Conservation (phyloP, 2,797 vertebrate species). For the Coregonus sp. region DNA sequence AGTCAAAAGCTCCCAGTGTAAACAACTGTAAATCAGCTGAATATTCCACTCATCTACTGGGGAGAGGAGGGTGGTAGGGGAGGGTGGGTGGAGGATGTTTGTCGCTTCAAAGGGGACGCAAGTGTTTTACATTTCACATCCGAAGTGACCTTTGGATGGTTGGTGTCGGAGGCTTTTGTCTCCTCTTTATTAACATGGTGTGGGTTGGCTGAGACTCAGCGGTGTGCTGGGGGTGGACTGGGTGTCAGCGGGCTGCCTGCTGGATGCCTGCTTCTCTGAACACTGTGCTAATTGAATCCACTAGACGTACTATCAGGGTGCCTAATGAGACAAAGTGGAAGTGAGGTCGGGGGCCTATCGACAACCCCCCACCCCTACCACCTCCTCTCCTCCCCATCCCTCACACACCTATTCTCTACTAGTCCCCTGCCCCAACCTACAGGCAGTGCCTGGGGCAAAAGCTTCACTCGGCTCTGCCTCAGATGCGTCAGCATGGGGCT, state of each 20-base stretch:
- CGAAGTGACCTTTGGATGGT: slow-evolving; percentile 25
- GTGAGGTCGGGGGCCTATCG: slow-evolving; percentile 7
- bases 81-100: neutral
- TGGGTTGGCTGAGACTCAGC: neutral
- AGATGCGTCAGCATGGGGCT: slow-evolving; percentile 36
- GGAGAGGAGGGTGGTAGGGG: too few relatives aligned
- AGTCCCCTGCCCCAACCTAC: slow-evolving; percentile 26
- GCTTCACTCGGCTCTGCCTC: slow-evolving; percentile 56
- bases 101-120: slow-evolving; percentile 1
- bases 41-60: too few relatives aligned
- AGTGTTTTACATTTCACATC: slow-evolving; percentile 13
- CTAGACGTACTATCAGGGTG: slow-evolving; percentile 8
- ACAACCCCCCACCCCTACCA: slow-evolving; percentile 12
- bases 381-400: slow-evolving; percentile 24
- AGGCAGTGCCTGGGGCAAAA: slow-evolving; percentile 62
- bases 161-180: slow-evolving; percentile 20
- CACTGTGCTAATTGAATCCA: slow-evolving; percentile 31
- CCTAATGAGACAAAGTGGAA: slow-evolving; percentile 30
- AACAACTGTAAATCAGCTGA: neutral
- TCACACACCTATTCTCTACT: slow-evolving; percentile 5
- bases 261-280: slow-evolving; percentile 12
- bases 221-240: slow-evolving; percentile 13
- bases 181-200: slow-evolving; percentile 15
- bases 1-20: neutral
- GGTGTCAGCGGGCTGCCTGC: slow-evolving; percentile 17